Evolutionary conservation across 2,113 vertebrate genomes (phyloP).

Genomic region (Aleadryas rufinucha): DNA sequence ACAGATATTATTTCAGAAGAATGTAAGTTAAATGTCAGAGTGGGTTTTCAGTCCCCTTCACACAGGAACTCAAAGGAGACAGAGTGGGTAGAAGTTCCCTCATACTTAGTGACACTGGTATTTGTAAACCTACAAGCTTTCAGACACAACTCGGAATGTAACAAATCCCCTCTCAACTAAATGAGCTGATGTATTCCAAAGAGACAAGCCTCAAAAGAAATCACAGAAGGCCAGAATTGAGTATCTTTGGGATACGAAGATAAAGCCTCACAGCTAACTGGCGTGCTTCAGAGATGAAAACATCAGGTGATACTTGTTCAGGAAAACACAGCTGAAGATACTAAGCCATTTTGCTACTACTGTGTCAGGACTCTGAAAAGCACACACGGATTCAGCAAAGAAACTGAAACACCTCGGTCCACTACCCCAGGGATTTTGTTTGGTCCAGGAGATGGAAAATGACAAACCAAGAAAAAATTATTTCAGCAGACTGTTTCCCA

Average conservation of each 20-base stretch:
- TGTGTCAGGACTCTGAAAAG: background rate
- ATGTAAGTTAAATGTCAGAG: background rate
- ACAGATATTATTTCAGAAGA: conserved; percentile 33
- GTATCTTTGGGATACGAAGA: background rate
- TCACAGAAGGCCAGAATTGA: rapidly evolving
- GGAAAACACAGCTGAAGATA: background rate
- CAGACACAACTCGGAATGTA: background rate
- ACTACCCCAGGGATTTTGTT: background rate
- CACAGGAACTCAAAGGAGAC: background rate
- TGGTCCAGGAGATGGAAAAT: background rate
- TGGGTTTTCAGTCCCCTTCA: background rate
- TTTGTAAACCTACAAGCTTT: background rate
- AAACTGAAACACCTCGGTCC: background rate
- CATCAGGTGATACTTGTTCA: background rate
- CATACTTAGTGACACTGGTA: background rate
- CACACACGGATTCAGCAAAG: background rate
- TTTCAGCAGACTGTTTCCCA: background rate
- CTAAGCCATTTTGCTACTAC: background rate
- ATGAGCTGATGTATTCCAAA: background rate
- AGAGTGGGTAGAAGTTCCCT: background rate
- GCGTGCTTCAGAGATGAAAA: background rate
- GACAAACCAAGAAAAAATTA: background rate
- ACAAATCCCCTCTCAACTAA: background rate
- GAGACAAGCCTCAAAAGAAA: background rate
- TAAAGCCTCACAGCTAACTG: background rate